These are phyloP conservation scores for Tor tambroides DNA, from an alignment of 2,113 vertebrate genomes.

Conservation along the genomic window DNA sequence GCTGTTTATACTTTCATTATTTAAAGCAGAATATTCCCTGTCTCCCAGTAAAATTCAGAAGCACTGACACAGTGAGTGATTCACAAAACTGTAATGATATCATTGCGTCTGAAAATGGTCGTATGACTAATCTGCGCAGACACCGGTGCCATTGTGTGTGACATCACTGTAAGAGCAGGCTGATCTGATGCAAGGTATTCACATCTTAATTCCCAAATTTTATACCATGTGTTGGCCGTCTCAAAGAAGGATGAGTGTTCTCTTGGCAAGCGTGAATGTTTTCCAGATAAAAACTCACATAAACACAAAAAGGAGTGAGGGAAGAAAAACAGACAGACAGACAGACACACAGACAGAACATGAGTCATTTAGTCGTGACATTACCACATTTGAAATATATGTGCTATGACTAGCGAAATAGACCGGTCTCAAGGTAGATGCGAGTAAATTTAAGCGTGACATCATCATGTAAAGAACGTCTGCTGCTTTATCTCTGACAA, in stretches of 20 bases:
- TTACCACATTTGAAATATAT: slow-evolving; percentile 60
- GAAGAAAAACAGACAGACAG: slow-evolving; percentile 48
- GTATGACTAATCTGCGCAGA: slow-evolving; percentile 59
- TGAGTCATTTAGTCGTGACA: slow-evolving; percentile 59
- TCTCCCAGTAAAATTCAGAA: slow-evolving; percentile 31
- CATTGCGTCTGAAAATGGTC: slow-evolving; percentile 53
- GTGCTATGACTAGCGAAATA: slow-evolving; percentile 54
- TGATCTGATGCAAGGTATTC: slow-evolving; percentile 57
- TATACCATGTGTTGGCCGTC: slow-evolving; percentile 57
- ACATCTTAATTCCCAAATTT: slow-evolving; percentile 55
- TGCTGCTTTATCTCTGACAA: slow-evolving; percentile 35
- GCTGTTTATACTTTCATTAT: slow-evolving; percentile 22
- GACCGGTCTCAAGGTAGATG: slow-evolving; percentile 48
- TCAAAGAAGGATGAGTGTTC: slow-evolving; percentile 57
- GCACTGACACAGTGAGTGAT: slow-evolving; percentile 54
- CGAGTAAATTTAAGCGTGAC: slow-evolving; percentile 52
- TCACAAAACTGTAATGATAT: slow-evolving; percentile 58
- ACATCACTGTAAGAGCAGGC: slow-evolving; percentile 54
- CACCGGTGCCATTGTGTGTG: slow-evolving; percentile 49
- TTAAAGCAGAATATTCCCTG: slow-evolving; percentile 12
- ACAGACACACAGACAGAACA: slow-evolving; percentile 43
- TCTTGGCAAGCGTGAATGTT: slow-evolving; percentile 51
- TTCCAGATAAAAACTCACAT: slow-evolving; percentile 61
- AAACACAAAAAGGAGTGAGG: slow-evolving; percentile 45
- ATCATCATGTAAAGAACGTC: slow-evolving; percentile 55